phyloP scores from a whole-genome alignment of 1,140 invertebrate genomes.

The Homarus americanus region DNA sequence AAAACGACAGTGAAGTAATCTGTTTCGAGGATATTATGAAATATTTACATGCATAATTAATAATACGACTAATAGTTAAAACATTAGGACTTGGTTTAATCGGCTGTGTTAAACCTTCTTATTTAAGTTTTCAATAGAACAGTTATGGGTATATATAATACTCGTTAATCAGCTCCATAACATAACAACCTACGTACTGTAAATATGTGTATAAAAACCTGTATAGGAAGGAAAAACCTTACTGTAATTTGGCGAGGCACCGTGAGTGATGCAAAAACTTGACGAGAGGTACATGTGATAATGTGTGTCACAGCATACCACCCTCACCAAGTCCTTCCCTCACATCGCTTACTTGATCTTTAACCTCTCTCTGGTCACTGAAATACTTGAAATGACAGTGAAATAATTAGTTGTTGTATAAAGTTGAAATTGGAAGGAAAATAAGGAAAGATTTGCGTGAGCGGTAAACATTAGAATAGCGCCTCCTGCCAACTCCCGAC shows the following conservation, averaged over 20 bases:
- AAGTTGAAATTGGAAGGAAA: not conserved
- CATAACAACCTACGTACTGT: too few relatives aligned
- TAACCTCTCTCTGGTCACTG: not conserved
- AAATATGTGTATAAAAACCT: not conserved
- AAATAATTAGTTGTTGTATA: not conserved
- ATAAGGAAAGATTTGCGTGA: not conserved
- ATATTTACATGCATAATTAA: too few relatives aligned
- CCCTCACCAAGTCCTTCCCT: not conserved
- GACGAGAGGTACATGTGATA: constrained; percentile 2
- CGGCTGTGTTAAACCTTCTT: too few relatives aligned
- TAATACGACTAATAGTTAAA: too few relatives aligned
- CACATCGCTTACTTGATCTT: not conserved
- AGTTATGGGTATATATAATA: too few relatives aligned
- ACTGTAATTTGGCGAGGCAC: not conserved
- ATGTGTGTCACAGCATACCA: not conserved
- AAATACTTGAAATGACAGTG: not conserved
- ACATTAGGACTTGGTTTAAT: too few relatives aligned
- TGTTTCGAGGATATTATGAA: too few relatives aligned
- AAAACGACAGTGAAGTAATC: too few relatives aligned
- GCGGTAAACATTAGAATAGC: not conserved
- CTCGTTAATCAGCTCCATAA: too few relatives aligned
- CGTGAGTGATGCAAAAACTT: not conserved
- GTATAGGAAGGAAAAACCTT: not conserved
- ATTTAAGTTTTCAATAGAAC: too few relatives aligned
- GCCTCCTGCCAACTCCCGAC: not conserved